Percentiles rank a stretch among this genome's conserved stretches.
These are phyloP conservation scores for Trichonephila inaurata DNA, from an alignment of 1,140 invertebrate genomes.

Conservation along the genomic window DNA sequence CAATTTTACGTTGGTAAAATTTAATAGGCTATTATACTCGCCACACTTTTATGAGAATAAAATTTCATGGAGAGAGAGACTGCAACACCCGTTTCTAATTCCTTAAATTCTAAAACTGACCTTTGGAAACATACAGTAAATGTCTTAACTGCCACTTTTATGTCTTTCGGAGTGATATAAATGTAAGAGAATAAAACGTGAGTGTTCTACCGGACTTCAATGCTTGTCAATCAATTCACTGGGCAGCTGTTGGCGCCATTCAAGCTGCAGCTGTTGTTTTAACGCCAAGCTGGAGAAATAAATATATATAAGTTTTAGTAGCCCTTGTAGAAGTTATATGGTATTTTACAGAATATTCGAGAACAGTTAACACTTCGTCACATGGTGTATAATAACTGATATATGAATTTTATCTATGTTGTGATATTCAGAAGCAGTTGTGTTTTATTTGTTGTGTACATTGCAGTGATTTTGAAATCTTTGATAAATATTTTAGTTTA, in stretches of 20 bases:
- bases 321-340: background rate
- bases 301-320: background rate
- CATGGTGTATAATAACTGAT: no score
- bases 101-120: background rate
- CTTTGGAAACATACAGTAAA: background rate
- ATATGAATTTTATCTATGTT: no score
- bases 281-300: background rate
- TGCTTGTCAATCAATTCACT: conserved; percentile 29
- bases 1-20: no score
- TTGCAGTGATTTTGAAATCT: no score
- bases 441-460: no score
- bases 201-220: background rate
- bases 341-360: no score
- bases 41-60: no score
- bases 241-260: background rate
- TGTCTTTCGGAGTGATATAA: background rate
- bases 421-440: no score
- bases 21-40: no score
- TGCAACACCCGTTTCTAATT: background rate
- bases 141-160: background rate
- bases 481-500: no score
- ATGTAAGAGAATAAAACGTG: background rate
- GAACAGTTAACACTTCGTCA: no score
- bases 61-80: background rate
- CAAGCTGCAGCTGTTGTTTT: background rate